Conservation (phyloP, 2,888 invertebrate genomes). For the Lycaena phlaeas region DNA sequence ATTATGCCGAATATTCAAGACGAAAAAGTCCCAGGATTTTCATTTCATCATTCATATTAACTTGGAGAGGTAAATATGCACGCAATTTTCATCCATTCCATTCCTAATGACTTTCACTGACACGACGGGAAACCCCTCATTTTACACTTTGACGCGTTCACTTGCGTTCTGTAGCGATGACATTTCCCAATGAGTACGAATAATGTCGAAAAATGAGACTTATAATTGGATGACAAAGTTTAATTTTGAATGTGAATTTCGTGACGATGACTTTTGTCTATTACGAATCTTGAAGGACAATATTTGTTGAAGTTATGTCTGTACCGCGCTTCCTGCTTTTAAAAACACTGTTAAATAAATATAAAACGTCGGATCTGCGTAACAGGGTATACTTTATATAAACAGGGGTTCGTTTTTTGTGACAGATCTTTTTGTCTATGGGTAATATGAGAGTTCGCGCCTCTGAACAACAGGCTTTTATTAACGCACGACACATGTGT, state of each 20-base stretch:
- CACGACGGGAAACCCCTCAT: conserved; percentile 70
- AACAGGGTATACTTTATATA: conserved; percentile 12
- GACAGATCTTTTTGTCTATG: conserved; percentile 57
- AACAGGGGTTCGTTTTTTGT: conserved; percentile 31
- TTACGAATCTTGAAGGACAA: conserved; percentile 62
- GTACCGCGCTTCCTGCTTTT: conserved; percentile 25
- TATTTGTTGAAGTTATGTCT: conserved; percentile 40
- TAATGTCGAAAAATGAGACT: conserved; percentile 30
- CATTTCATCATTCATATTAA: conserved; percentile 61
- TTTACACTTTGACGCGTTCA: conserved; percentile 73
- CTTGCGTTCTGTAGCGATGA: conserved; percentile 65
- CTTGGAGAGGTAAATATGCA: conserved; percentile 64
- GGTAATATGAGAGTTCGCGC: conserved; percentile 67
- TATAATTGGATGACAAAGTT: conserved; percentile 35
- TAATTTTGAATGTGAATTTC: conserved; percentile 31
- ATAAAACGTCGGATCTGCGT: conserved; percentile 29
- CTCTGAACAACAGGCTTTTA: conserved; percentile 57
- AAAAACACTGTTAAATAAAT: conserved; percentile 30
- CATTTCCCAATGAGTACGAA: conserved; percentile 57
- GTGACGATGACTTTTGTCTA: conserved; percentile 62
- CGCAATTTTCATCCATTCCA: conserved; percentile 70
- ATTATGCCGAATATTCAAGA: conserved; percentile 27
- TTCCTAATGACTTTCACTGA: conserved; percentile 72
- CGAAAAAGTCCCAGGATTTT: conserved; percentile 45
- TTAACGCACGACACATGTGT: conserved; percentile 39